Base-by-base conservation (phyloP, 2,113 vertebrate genomes). In the Dasyornis broadbenti region DNA sequence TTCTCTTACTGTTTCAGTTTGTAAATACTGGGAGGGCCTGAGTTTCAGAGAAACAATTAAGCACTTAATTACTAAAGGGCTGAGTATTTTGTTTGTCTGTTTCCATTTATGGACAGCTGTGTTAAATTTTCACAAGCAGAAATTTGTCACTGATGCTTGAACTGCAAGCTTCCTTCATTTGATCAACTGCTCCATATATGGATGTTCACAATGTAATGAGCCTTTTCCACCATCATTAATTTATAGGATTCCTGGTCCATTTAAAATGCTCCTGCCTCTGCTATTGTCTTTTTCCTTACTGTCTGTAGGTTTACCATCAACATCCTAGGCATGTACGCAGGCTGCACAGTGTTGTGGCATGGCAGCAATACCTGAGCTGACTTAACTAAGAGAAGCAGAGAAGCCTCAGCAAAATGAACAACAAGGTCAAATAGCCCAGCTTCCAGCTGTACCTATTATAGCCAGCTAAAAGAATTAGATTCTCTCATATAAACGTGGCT, bases 31-130 rank as follows among this genome's bases (percentile, higher is more conserved):
- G 23, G 45, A 92, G n/a, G 53, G 40, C 3, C 3, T 13, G 28
- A 89, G 68, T 64, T 95, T 50, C 83, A 85, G 57, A 30, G 40
- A 89, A 91, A 92, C 39, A 85, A 76, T 68, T 79, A 91, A 79
- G 35, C 33, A n/a, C 49, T 60, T 90, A 65, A 80, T 94, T 69
- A 90, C 71, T 86, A 78, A 71, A 60, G 57, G 60, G 47, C 24
- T 63, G 76, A 21, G 6, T 45, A 82, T 86, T 94, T 83, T 64
- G 26, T 77, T 86, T 64, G 21, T 44, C 90, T 76, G 42, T 33
- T 96, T 86, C 68, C 47, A 86, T 88, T 86, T 86, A 83, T 0
- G 1, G 71, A 35, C 50, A 90, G 90, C 76, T 92, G 61, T 2
- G 1, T 68, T 90, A 65, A 66, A 81, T 68, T 91, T 94, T 82